Evolutionary conservation across 2,113 vertebrate species (phyloP).

Genomic region (Rhinoderma darwinii): DNA sequence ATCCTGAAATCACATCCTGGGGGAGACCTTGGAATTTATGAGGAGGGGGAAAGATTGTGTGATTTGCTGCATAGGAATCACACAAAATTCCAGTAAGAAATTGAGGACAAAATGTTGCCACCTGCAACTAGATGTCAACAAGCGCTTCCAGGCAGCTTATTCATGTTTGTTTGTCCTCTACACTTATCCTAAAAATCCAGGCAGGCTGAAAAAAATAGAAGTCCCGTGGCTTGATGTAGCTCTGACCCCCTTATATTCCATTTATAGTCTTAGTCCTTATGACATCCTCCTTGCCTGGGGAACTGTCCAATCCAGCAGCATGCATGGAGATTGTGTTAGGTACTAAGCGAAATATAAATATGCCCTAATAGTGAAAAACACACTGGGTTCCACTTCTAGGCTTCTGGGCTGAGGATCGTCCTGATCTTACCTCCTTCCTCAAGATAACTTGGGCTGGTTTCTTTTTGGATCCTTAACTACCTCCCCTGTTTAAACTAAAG

Average conservation of each 20-base stretch:
- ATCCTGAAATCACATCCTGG: conserved; percentile 73
- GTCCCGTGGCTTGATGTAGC: conserved; percentile 71
- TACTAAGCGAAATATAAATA: conserved; percentile 84
- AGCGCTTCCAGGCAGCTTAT: conserved; percentile 61
- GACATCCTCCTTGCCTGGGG: conserved; percentile 78
- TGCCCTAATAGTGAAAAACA: conserved; percentile 73
- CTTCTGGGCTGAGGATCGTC: conserved; percentile 75
- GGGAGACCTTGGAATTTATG: conserved; percentile 57
- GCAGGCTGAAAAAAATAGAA: conserved; percentile 63
- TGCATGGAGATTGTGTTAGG: conserved; percentile 75
- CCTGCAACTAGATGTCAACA: conserved; percentile 57
- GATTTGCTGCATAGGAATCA: conserved; percentile 72
- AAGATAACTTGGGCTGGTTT: conserved; percentile 68
- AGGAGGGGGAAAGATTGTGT: conserved; percentile 40
- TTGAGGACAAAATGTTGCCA: conserved; percentile 41
- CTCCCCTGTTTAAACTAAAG: conserved; percentile 62
- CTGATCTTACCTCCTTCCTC: conserved; percentile 65
- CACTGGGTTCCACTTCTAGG: conserved; percentile 73
- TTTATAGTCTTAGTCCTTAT: conserved; percentile 81
- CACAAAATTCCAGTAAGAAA: conserved; percentile 68
- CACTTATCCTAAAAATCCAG: conserved; percentile 33
- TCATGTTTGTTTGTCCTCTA: conserved; percentile 62
- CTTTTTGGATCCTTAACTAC: conserved; percentile 64
- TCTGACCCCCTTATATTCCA: conserved; percentile 76
- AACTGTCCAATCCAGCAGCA: conserved; percentile 84